Conservation (phyloP, 2,888 invertebrate species). For the Noctua janthe region DNA sequence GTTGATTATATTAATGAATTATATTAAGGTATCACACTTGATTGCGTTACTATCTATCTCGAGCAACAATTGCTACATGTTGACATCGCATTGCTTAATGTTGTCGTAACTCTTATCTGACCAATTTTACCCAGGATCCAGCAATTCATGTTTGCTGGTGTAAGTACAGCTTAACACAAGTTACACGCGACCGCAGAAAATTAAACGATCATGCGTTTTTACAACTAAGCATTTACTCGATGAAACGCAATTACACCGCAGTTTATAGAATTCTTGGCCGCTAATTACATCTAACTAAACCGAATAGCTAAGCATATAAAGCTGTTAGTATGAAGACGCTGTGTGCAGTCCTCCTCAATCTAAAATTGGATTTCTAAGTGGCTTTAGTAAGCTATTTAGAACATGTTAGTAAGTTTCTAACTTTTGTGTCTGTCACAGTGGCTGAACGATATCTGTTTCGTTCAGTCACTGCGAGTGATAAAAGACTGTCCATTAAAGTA, state of each 20-base stretch:
- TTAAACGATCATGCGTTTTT: slow-evolving; percentile 61
- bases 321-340: slow-evolving; percentile 25
- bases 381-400: neutral
- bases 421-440: neutral
- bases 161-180: slow-evolving; percentile 38
- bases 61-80: neutral
- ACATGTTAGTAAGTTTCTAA: slow-evolving; percentile 1
- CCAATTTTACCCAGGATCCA: slow-evolving; percentile 6
- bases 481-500: neutral
- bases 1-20: neutral
- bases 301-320: slow-evolving; percentile 7
- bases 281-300: slow-evolving; percentile 44
- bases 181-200: slow-evolving; percentile 46
- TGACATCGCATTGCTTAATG: neutral
- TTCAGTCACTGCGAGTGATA: neutral
- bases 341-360: neutral
- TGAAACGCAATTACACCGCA: slow-evolving; percentile 54
- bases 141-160: slow-evolving; percentile 8
- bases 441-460: neutral
- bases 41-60: neutral
- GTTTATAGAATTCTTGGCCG: slow-evolving; percentile 53
- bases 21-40: neutral
- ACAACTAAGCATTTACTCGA: slow-evolving; percentile 50
- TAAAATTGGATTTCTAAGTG: neutral
- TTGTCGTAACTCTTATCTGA: neutral